phyloP scores from a whole-genome alignment of 2,888 invertebrate species.

The Apodemia hepburni region DNA sequence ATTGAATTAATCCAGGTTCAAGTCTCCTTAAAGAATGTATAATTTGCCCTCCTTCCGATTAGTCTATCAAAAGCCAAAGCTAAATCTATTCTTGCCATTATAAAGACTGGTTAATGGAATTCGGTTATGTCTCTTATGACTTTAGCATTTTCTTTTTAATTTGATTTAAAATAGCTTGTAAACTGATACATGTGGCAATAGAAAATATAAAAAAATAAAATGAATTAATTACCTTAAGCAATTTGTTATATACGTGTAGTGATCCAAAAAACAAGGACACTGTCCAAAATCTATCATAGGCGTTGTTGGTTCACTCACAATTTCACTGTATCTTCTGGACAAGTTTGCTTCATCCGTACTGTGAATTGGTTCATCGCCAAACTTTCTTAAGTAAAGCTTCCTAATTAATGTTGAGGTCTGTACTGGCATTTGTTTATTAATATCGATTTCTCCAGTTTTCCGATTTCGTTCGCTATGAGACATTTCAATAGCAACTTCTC shows the following conservation, averaged over 20 bases:
- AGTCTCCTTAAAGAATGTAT: too few species aligned
- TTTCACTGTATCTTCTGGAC: conserved; percentile 4
- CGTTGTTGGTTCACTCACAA: conserved; percentile 1
- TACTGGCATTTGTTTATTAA: conserved; percentile 49
- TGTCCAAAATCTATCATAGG: conserved; percentile 22
- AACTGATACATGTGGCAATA: too few species aligned
- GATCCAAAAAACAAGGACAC: conserved; percentile 42
- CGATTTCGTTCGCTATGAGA: conserved; percentile 17
- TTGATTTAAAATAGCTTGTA: too few species aligned
- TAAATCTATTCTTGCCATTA: too few species aligned
- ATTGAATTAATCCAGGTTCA: too few species aligned
- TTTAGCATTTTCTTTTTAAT: too few species aligned
- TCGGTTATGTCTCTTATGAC: too few species aligned
- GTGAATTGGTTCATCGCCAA: conserved; percentile 4
- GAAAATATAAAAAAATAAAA: too few species aligned
- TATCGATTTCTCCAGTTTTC: conserved; percentile 38
- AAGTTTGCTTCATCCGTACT: conserved; percentile 1
- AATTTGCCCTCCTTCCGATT: too few species aligned
- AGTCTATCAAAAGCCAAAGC: too few species aligned
- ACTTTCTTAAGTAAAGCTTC: background rate
- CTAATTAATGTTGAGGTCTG: background rate
- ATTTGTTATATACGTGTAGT: conserved; percentile 47
- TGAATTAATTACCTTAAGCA: conserved; percentile 44
- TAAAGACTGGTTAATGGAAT: too few species aligned
- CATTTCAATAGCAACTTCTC: conserved; percentile 54